phyloP scores from a whole-genome alignment of 2,113 vertebrate species.

The Leiothrix lutea region DNA sequence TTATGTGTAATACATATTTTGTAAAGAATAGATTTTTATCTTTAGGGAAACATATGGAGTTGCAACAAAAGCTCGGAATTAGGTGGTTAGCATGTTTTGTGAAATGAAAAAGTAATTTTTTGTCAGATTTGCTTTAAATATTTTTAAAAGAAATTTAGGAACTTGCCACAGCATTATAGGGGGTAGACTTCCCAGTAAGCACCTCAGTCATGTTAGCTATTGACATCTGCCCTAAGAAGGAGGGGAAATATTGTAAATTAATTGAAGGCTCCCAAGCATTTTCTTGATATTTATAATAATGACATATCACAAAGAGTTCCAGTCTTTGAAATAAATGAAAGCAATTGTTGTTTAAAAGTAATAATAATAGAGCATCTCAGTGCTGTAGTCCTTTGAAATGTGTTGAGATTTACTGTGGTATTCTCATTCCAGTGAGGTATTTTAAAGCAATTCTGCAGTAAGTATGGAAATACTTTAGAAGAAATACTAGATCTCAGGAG shows the following conservation, averaged over 20 bases:
- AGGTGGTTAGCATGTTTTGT: background rate
- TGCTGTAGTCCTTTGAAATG: background rate
- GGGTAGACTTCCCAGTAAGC: background rate
- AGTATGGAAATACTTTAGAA: slow-evolving; percentile 49
- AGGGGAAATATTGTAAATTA: background rate
- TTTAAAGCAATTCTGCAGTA: slow-evolving; percentile 61
- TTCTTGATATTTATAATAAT: background rate
- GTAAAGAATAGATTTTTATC: background rate
- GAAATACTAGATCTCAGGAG: slow-evolving; percentile 41
- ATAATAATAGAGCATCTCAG: background rate
- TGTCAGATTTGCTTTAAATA: background rate
- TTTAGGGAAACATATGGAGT: background rate
- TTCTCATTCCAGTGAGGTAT: slow-evolving; percentile 44
- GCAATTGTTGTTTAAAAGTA: background rate
- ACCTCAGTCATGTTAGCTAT: background rate
- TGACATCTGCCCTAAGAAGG: background rate
- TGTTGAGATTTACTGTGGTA: slow-evolving; percentile 48
- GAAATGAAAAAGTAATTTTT: background rate
- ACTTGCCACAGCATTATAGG: background rate
- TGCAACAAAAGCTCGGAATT: background rate
- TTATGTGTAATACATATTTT: background rate
- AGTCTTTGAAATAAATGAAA: background rate
- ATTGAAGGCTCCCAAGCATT: background rate
- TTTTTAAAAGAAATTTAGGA: background rate
- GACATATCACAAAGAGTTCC: background rate